Evolutionary conservation across 2,888 invertebrate species (phyloP).

Genomic region (Cryptocephalus primarius): DNA sequence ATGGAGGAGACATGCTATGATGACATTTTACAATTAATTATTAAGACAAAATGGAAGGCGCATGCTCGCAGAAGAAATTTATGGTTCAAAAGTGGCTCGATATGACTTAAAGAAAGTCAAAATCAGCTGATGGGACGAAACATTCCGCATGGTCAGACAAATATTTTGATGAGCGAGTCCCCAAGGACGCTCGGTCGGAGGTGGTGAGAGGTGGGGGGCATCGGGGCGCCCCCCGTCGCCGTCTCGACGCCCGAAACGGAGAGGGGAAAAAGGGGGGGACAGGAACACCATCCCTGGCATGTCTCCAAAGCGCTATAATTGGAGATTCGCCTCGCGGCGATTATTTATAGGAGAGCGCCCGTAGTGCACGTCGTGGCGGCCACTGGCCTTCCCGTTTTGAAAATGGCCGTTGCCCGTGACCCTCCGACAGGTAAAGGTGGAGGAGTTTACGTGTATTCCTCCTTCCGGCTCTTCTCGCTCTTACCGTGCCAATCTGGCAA

Average conservation of each 20-base stretch:
- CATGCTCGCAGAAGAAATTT: no score
- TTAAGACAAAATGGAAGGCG: no score
- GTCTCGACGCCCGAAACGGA: constrained; percentile 3
- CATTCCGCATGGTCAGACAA: constrained; percentile 2
- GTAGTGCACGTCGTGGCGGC: constrained; percentile 7
- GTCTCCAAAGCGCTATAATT: constrained; percentile 79
- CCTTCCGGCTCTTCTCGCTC: no score
- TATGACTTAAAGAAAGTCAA: no score
- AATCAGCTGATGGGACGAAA: not conserved
- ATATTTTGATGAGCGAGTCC: constrained; percentile 6
- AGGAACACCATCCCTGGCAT: constrained; percentile 50
- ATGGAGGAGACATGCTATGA: no score
- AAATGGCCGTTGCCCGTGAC: constrained; percentile 42
- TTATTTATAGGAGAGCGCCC: constrained; percentile 1
- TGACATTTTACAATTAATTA: no score
- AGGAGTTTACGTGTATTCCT: not conserved
- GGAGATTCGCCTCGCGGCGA: constrained; percentile 47
- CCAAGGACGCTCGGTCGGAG: constrained; percentile 13
- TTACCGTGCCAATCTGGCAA: no score
- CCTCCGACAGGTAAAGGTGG: constrained; percentile 10
- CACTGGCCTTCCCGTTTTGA: constrained; percentile 24
- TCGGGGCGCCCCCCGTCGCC: constrained; percentile 3
- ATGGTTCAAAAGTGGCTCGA: no score
- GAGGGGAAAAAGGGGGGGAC: constrained; percentile 18
- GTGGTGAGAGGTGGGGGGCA: constrained; percentile 1